A percentile compares a stretch with the other conserved stretches of the same genome.
Evolutionary conservation across 2,888 invertebrate genomes (phyloP).

Genomic region (Dynastes hyllus): DNA sequence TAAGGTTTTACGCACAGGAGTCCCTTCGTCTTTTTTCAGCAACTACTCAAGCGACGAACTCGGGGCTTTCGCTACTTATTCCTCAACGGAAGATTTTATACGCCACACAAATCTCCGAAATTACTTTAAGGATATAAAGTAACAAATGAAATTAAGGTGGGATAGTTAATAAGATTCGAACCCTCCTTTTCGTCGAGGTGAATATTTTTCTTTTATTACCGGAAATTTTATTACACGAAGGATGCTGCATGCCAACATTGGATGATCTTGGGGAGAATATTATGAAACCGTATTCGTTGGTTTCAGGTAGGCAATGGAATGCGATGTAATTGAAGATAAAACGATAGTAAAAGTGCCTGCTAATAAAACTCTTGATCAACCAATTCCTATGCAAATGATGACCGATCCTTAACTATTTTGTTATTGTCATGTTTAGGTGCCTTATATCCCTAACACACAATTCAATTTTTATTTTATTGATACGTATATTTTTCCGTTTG

Average conservation of each 20-base stretch:
- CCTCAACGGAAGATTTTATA: slow-evolving; percentile 47
- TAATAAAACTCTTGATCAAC: not conserved
- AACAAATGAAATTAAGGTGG: slow-evolving; percentile 48
- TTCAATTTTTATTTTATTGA: too few relatives aligned
- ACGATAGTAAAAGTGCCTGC: slow-evolving; percentile 1
- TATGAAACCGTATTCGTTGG: not conserved
- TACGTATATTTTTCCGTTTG: too few relatives aligned
- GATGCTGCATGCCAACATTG: slow-evolving; percentile 36
- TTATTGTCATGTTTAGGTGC: too few relatives aligned
- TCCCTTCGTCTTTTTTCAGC: slow-evolving; percentile 24
- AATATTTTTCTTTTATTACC: slow-evolving; percentile 48
- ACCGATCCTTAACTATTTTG: too few relatives aligned
- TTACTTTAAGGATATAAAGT: slow-evolving; percentile 49
- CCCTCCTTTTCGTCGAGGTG: slow-evolving; percentile 39
- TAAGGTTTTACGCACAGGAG: slow-evolving; percentile 44
- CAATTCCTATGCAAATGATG: too few relatives aligned
- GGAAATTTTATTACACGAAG: slow-evolving; percentile 39
- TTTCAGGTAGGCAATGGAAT: not conserved
- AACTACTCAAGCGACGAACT: slow-evolving; percentile 24
- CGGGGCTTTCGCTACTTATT: slow-evolving; percentile 41
- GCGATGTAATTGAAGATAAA: slow-evolving; percentile 32
- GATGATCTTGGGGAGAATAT: slow-evolving; percentile 6
- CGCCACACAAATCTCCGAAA: slow-evolving; percentile 48
- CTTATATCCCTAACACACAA: too few relatives aligned
- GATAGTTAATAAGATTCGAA: slow-evolving; percentile 47